A percentile compares a stretch with the other conserved stretches of the same genome.
Conservation (phyloP, 2,888 invertebrate species). For the Rhodophaea formosa region DNA sequence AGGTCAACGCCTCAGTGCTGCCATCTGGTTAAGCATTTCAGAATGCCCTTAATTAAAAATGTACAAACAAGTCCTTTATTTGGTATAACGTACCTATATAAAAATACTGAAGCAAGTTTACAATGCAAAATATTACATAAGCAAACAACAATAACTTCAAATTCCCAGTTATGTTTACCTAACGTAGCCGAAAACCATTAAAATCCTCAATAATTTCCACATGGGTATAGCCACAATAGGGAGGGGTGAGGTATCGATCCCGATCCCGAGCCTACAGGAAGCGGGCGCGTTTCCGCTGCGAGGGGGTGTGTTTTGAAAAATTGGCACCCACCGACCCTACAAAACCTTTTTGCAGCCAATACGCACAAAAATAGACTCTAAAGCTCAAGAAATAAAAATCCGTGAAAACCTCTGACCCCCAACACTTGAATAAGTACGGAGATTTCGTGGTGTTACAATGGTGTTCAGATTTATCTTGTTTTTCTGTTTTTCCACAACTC, state of each 20-base stretch:
- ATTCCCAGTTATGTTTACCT: slow-evolving; percentile 1
- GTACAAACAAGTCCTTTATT: too few relatives aligned
- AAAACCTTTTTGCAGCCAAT: slow-evolving; percentile 42
- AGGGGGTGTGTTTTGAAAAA: slow-evolving; percentile 77
- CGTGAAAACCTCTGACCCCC: slow-evolving; percentile 20
- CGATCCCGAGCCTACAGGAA: slow-evolving; percentile 64
- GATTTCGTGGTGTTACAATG: slow-evolving; percentile 43
- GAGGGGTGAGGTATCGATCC: slow-evolving; percentile 73
- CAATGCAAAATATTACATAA: not conserved
- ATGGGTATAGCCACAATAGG: slow-evolving; percentile 57
- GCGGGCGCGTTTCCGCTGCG: slow-evolving; percentile 64
- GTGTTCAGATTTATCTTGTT: slow-evolving; percentile 48
- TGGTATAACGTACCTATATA: too few relatives aligned
- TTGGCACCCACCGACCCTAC: slow-evolving; percentile 67
- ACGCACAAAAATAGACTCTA: slow-evolving; percentile 46
- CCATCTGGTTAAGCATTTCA: too few relatives aligned
- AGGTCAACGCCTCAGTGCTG: too few relatives aligned
- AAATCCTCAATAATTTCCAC: slow-evolving; percentile 42
- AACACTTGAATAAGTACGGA: slow-evolving; percentile 35
- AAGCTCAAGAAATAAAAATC: slow-evolving; percentile 33
- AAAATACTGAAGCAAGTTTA: not conserved
- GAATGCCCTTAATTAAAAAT: too few relatives aligned
- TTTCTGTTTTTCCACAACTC: slow-evolving; percentile 38
- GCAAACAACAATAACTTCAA: not conserved
- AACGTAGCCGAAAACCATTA: slow-evolving; percentile 7